Base-by-base conservation (phyloP, 53 echinoderm and acorn worm species). In the Actinopyga echinites region DNA sequence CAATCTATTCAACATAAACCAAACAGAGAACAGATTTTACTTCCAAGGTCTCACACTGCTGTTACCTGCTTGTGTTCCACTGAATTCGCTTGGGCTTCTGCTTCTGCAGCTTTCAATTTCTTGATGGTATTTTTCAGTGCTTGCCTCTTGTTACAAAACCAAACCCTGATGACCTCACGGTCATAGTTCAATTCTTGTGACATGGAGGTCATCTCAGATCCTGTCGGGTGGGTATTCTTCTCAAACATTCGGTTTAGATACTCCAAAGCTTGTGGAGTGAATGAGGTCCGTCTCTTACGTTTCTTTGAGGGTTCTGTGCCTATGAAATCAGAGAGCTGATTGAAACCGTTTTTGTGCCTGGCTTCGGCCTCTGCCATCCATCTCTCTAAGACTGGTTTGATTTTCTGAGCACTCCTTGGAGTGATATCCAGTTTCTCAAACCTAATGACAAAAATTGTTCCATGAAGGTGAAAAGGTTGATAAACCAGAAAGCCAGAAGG, bases 311-410 rank as follows among this genome's bases (percentile, higher is more conserved):
- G 95, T 83, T 99, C 99, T 34, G 95, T 99, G 53, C 99, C 99
- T 74, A 99, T 94, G 84, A 95, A 99, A 81, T 99, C 99, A 1
- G 99, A 88, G 84, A 99, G 91, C 84, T 94, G 99, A 64, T 91
- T 92, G 20, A 99, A 90, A 58, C 99, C 99, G 65, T 99, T 99
- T 89, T 99, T 99, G 89, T 99, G 99, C 37, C 99, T 81, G 83
- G 95, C 99, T 86, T 99, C 99, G 6, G 99, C 99, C 80, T 99
- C 99, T 40, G 95, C 90, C 99, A 99, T 99, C 99, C 99, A 99
- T 17, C 99, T 79, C 73, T 99, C 99, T 45, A 99, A 65, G 37
- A 99, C 99, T 8, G 99, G 99, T 79, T 99, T 99, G 83, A 99
- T 99, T 87, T 99, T 99, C 90, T 99, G 99, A 38, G 99, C 99